Evolutionary conservation across 2,113 vertebrate genomes (phyloP).

Genomic region (Syngnathoides biaculeatus): DNA sequence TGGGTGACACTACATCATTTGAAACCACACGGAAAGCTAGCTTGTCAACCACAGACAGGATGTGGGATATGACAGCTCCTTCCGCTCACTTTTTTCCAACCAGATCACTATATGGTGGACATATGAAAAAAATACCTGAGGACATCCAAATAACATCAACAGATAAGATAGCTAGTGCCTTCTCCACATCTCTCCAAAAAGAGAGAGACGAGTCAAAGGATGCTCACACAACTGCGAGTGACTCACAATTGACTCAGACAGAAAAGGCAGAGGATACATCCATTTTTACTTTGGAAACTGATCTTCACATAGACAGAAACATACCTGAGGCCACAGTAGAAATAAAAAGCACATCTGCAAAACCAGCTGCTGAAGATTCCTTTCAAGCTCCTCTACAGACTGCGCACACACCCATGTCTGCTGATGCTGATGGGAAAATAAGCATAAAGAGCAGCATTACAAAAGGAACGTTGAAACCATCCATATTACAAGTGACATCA

Average conservation of each 20-base stretch:
- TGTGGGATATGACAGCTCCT: slow-evolving; percentile 24
- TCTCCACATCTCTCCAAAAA: slow-evolving; percentile 31
- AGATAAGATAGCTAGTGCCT: slow-evolving; percentile 24
- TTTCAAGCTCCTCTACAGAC: slow-evolving; percentile 21
- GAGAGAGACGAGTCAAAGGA: slow-evolving; percentile 18
- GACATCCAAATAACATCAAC: slow-evolving; percentile 24
- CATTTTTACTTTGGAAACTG: slow-evolving; percentile 18
- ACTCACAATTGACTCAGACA: slow-evolving; percentile 43
- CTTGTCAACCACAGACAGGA: slow-evolving; percentile 5
- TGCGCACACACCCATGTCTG: slow-evolving; percentile 25
- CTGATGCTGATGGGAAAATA: slow-evolving; percentile 34
- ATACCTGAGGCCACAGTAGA: slow-evolving; percentile 22
- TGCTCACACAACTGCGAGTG: slow-evolving; percentile 33
- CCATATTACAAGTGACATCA: not conserved
- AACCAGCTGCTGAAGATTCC: slow-evolving; percentile 31
- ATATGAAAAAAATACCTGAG: slow-evolving; percentile 23
- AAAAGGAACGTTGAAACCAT: not conserved
- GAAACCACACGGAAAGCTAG: slow-evolving; percentile 26
- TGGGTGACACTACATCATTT: not conserved
- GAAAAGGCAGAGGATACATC: slow-evolving; percentile 13
- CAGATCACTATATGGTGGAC: slow-evolving; percentile 21
- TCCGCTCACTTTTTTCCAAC: slow-evolving; percentile 29
- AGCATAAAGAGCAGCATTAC: slow-evolving; percentile 25
- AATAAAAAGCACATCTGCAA: slow-evolving; percentile 35
- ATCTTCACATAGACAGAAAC: slow-evolving; percentile 27